Evolutionary conservation across 2,797 vertebrate species (phyloP), one percentile per base, ranked within the genome.

Genomic region (Oophaga sylvatica): DNA sequence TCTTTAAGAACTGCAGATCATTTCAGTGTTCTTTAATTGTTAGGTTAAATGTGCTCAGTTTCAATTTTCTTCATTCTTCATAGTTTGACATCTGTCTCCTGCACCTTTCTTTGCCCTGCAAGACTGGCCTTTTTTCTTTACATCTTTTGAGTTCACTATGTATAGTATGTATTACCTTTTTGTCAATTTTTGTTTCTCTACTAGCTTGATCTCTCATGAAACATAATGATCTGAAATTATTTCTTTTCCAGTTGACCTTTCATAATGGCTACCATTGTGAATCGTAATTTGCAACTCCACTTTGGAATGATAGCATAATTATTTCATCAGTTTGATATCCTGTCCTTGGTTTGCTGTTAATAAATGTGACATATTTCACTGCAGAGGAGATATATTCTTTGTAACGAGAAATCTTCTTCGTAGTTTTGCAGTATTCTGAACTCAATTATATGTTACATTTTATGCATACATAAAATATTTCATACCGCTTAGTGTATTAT

Each of bases 251-350:
- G 22, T 62, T 67, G 80, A 53, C 62, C 80, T 63, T 81, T 67
- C 48, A 22, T 48, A 65, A 81, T 81, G 12, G 60, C 60, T 26
- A 67, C 60, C 41, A 81, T 81, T 81, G 60, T 81, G 60, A 81
- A 67, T 67, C 7, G 63, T 53, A 80, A 80, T 80, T 80, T 80
- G 57, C 26, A 80, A 80, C 48, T 57, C 67, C 22, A 71, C 12
- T 71, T 71, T 83, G 45, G 81, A 57, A 71, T 45, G 41, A 83
- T 70, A 53, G 65, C 26, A 16, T 83, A 56, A 83, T 83, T 83
- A 82, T 83, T 71, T 71, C 67, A 70, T 71, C 48, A 71, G 45
- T 83, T 71, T 81, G 63, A 81, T 80, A 63, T 79, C 56, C 26
- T 19, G 22, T 56, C 77, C 77, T 60, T 79, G 45, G 45, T 79